Evolutionary conservation across 2,888 invertebrate genomes (phyloP).

Genomic region (Dugesia japonica): DNA sequence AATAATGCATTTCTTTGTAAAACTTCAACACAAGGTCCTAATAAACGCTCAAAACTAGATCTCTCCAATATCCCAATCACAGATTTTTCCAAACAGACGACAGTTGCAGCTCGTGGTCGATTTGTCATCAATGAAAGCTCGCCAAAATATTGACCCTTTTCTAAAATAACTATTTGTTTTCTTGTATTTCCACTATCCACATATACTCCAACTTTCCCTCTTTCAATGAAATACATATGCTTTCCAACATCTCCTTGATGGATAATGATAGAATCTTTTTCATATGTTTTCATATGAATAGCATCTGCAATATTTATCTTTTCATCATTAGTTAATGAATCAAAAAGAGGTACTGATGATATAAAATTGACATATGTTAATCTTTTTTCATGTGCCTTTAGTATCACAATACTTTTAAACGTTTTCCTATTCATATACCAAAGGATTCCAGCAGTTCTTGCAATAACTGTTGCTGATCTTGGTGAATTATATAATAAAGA

Average conservation of each 20-base stretch:
- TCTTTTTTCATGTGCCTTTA: neutral
- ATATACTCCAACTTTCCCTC: neutral
- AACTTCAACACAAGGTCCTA: neutral
- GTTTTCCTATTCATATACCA: constrained; percentile 14
- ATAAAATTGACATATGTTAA: neutral
- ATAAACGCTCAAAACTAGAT: neutral
- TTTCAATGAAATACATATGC: constrained; percentile 4
- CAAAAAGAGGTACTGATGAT: neutral
- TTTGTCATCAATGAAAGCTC: neutral
- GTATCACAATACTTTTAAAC: neutral
- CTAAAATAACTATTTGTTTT: neutral
- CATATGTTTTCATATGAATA: neutral
- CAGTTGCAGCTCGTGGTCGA: neutral
- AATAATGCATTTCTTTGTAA: neutral
- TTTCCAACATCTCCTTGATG: neutral
- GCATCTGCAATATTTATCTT: neutral
- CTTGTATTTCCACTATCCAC: neutral
- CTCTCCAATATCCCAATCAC: neutral
- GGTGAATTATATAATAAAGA: neutral
- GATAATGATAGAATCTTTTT: neutral
- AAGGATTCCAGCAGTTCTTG: neutral
- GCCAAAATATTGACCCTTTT: neutral
- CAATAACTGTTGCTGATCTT: neutral
- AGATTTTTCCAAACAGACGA: neutral
- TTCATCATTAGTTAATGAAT: neutral